Evolutionary conservation across 2,797 vertebrate species (phyloP), one percentile per base, ranked within the genome.

Genomic region (Sebastes iracundus): DNA sequence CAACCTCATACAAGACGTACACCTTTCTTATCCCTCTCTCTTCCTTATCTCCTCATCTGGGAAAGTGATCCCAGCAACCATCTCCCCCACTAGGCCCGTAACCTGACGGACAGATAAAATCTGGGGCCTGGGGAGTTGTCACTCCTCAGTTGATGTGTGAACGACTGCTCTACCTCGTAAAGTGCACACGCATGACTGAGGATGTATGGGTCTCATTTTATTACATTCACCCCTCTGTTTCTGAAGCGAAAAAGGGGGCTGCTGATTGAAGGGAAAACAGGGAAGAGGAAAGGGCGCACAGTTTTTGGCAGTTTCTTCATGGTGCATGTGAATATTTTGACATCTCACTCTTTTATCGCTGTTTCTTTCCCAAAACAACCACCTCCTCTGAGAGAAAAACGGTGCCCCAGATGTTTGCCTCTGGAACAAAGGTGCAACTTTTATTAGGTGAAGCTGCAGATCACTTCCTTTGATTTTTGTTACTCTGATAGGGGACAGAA

Each of bases 201-300:
- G 89, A 67, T 95, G 90, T 93, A 94, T 94, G 80, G 91, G 55
- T 85, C 90, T 94, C 75, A 85, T 93, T 93, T 95, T 90, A 91
- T 92, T 87, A 82, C 90, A 86, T 92, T 90, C 91, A 86, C 89
- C 75, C 33, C 76, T 79, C 77, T 68, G 88, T 60, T 70, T 89
- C 74, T 85, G 68, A 78, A 81, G 82, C 33, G 42, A n/a, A 82
- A 77, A 71, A 68, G 58, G 71, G 32, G 55, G 32, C 59, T 53
- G 85, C 59, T 73, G 92, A 93, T 84, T 85, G 89, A 91, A 86
- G 82, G 64, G 69, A 91, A 91, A 92, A 91, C 87, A 88, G 38
- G 65, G n/a, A 73, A 56, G 10, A 58, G 56, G 20, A 75, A 61
- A 42, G 22, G 28, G 42, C 4, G 5, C 0, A 16, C 38, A 82